Conservation (phyloP, 2,888 invertebrate species). For the Drosophila villosipedis region DNA sequence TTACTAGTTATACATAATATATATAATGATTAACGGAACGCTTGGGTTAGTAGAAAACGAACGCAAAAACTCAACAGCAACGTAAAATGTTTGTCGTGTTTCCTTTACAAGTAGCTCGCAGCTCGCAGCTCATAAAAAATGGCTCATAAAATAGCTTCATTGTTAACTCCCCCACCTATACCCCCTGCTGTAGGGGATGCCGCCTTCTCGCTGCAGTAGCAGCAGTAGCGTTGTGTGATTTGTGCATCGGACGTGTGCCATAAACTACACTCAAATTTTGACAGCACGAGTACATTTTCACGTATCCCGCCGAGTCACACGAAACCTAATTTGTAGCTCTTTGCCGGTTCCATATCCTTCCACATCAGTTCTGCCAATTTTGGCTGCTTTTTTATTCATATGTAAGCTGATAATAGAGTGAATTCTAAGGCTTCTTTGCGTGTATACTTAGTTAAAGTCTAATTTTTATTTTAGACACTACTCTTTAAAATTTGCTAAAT, state of each 20-base stretch:
- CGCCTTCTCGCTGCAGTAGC: background rate
- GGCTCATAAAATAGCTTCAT: constrained; percentile 63
- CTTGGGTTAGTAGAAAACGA: constrained; percentile 34
- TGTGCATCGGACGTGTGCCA: constrained; percentile 47
- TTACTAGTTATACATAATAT: constrained; percentile 17
- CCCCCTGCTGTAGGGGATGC: background rate
- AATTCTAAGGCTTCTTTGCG: background rate
- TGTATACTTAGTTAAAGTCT: background rate
- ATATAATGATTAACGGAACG: constrained; percentile 15
- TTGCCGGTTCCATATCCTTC: constrained; percentile 50
- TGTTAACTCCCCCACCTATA: constrained; percentile 36
- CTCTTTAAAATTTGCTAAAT: background rate
- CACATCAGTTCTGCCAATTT: constrained; percentile 38
- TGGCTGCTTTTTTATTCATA: constrained; percentile 4
- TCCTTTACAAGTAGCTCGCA: constrained; percentile 13
- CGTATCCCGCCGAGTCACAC: constrained; percentile 49
- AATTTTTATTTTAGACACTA: too few relatives aligned
- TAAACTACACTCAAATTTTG: constrained; percentile 66
- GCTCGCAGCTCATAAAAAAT: constrained; percentile 44
- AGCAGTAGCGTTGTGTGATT: constrained; percentile 39
- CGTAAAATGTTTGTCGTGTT: constrained; percentile 61
- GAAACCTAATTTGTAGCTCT: constrained; percentile 76
- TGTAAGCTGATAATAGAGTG: background rate
- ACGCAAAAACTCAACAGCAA: constrained; percentile 50
- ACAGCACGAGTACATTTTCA: constrained; percentile 59